Conservation (phyloP, 2,888 invertebrate species). For the Metallyticus violacea region DNA sequence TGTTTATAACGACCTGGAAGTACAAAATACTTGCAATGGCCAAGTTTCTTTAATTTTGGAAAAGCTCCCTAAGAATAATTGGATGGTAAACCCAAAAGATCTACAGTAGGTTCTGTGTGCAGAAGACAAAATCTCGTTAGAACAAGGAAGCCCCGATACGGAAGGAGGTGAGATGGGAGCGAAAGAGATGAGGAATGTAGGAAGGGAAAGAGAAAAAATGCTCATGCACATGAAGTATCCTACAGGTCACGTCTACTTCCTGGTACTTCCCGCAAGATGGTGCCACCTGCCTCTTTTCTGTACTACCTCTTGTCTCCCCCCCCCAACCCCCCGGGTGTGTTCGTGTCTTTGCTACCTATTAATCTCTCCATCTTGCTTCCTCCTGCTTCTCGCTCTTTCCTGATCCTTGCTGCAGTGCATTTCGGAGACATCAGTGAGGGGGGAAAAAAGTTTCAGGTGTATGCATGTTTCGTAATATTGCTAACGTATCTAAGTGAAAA, state of each 20-base stretch:
- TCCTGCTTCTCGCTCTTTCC: not conserved
- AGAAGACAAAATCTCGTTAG: not conserved
- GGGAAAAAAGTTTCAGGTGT: not conserved
- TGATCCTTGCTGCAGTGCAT: not conserved
- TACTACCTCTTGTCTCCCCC: not conserved
- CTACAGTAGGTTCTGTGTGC: not conserved
- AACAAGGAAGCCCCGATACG: not conserved
- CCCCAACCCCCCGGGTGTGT: not conserved
- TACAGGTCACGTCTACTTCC: constrained; percentile 33
- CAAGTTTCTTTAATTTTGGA: too few species aligned
- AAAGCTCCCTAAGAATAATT: not conserved
- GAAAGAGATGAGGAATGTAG: not conserved
- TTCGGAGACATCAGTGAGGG: not conserved
- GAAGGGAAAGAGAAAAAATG: constrained; percentile 18
- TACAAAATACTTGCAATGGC: too few species aligned
- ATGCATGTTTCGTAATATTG: too few species aligned
- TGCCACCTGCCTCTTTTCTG: constrained; percentile 21
- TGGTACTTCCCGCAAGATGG: constrained; percentile 33
- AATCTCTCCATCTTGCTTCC: constrained; percentile 7
- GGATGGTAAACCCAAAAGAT: not conserved
- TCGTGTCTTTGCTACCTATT: constrained; percentile 1
- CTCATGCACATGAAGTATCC: constrained; percentile 19
- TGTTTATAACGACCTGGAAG: too few species aligned
- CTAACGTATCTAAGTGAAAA: too few species aligned
- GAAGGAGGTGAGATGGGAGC: not conserved